Percentiles rank a stretch among this genome's conserved stretches.
Evolutionary conservation across 2,113 vertebrate genomes (phyloP).

Genomic region (Limnothrissa miodon): DNA sequence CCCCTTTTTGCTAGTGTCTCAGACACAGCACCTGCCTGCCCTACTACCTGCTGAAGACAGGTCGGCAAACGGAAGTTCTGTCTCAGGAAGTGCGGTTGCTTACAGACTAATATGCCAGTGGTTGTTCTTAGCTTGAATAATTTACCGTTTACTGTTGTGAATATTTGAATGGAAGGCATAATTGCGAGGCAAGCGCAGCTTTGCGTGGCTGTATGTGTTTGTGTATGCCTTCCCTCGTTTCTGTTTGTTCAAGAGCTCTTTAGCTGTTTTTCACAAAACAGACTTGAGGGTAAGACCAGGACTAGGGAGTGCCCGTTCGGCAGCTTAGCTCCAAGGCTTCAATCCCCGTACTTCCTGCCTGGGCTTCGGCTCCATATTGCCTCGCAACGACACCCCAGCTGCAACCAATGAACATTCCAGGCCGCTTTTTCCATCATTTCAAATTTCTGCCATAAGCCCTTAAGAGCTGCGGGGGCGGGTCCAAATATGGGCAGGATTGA

Average conservation of each 20-base stretch:
- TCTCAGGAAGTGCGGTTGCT: not conserved
- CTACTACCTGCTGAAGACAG: not conserved
- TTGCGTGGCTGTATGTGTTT: not conserved
- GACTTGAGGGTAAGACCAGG: constrained; percentile 3
- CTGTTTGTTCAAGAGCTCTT: constrained; percentile 13
- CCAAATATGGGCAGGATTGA: constrained; percentile 61
- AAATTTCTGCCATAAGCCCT: constrained; percentile 67
- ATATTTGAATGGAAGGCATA: not conserved
- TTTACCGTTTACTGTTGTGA: not conserved
- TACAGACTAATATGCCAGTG: not conserved
- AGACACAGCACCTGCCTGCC: not conserved
- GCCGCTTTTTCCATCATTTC: constrained; percentile 65
- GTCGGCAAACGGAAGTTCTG: not conserved
- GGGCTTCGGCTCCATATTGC: constrained; percentile 60
- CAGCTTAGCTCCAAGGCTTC: constrained; percentile 13
- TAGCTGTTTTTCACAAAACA: constrained; percentile 3
- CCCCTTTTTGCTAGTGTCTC: not conserved
- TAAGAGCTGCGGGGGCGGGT: constrained; percentile 58
- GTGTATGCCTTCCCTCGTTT: not conserved
- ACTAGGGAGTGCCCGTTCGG: constrained; percentile 2
- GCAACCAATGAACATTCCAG: constrained; percentile 73
- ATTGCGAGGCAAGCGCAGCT: not conserved
- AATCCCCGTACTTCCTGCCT: constrained; percentile 63
- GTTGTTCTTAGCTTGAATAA: constrained; percentile 7
- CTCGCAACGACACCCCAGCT: constrained; percentile 66